Evolutionary conservation across 53 echinoderm and acorn worm genomes (phyloP).

Genomic region (Echinometra lucunter): DNA sequence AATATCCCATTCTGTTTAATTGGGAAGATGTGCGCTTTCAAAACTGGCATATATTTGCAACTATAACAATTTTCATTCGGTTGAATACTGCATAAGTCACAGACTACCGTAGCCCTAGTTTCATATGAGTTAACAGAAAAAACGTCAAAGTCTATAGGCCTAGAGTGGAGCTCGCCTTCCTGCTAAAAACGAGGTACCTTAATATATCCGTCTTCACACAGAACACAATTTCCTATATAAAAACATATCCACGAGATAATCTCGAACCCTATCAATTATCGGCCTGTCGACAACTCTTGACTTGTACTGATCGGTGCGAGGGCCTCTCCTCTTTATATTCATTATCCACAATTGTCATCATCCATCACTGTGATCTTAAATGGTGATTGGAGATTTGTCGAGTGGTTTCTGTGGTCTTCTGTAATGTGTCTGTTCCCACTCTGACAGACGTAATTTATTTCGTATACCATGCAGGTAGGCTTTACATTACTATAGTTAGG

Average conservation of each 20-base stretch:
- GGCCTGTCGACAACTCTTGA: background rate
- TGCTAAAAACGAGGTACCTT: background rate
- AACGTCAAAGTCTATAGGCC: background rate
- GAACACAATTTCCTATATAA: background rate
- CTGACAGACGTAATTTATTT: background rate
- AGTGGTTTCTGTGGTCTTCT: background rate
- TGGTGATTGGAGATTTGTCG: constrained; percentile 7
- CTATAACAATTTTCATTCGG: too few species aligned
- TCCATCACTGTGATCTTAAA: constrained; percentile 8
- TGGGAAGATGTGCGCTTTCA: too few species aligned
- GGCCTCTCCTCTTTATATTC: background rate
- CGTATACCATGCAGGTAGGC: background rate
- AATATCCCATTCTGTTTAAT: too few species aligned
- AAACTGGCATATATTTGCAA: too few species aligned
- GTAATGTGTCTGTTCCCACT: background rate
- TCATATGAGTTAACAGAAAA: background rate
- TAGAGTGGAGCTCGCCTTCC: background rate
- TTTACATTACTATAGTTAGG: background rate
- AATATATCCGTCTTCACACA: background rate
- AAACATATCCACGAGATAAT: background rate
- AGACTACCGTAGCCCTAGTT: background rate
- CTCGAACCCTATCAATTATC: constrained; percentile 1
- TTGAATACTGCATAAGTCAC: too few species aligned
- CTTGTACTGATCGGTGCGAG: background rate
- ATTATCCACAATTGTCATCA: background rate